Base-by-base conservation (phyloP, 1,140 invertebrate species). In the Drepana arcuata region DNA sequence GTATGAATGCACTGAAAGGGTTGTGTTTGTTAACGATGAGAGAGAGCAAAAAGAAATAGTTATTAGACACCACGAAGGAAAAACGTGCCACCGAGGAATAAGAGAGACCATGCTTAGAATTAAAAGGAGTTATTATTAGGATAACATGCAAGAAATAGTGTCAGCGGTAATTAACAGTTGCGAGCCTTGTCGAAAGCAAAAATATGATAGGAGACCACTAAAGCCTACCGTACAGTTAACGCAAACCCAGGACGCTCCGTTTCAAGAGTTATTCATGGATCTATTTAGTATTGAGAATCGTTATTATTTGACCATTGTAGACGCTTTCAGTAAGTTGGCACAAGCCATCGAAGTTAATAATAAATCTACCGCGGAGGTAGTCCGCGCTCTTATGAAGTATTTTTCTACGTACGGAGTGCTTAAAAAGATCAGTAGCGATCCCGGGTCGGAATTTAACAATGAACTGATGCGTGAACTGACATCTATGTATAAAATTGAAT, bases 381-480 rank as follows among this genome's bases (percentile, higher is more conserved):
- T 26, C 4, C 6, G 24, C 6, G 24, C n/a, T n/a, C 24, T 26
- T 2, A 26, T 26, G 2, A 26, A 26, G 10, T 26, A 26, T 10
- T 26, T 26, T 26, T 26, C 4, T 26, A 7, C 10, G 24, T 26
- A 40, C 13, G 54, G 54, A 7, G 26, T 33, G 2, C 48, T 48
- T 1, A 30, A 7, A 14, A 58, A 49, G 18, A 54, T 61, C 11
- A 52, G 36, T 31, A 28, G 16, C 7, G 51, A 58, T 11, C 34
- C 57, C 1, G 48, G 61, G 24, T 28, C 47, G 0, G 58, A 63
- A 48, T 62, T 63, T 28, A 67, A 57, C 26, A 63, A 63, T 37
- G 35, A 7, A 9, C 23, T 57, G 29, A 34, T 63, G 4, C 48
- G 48, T 15, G 58, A 62, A 38, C 25, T 47, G n/a, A 27, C 49